These are phyloP conservation scores for Heterochromis multidens DNA, from an alignment of 2,113 vertebrate species.

Conservation along the genomic window DNA sequence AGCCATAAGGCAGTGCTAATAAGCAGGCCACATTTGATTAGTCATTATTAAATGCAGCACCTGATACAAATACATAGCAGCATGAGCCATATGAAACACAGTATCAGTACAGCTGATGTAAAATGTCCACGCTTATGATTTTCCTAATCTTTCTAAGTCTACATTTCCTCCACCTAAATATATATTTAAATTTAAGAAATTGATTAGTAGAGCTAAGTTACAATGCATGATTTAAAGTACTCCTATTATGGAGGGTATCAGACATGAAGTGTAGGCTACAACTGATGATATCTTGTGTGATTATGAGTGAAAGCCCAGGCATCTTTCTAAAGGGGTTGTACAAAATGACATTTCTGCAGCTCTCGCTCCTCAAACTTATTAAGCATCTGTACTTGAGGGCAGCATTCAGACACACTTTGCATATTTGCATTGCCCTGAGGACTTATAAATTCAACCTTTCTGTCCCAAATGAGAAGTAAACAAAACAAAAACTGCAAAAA, in stretches of 20 bases:
- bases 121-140: not conserved
- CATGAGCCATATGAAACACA: not conserved
- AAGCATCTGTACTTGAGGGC: not conserved
- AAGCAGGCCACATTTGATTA: not conserved
- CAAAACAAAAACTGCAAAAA: not conserved
- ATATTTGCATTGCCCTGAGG: not conserved
- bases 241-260: not conserved
- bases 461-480: not conserved
- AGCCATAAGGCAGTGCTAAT: not conserved
- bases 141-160: not conserved
- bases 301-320: not conserved
- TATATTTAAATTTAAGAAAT: not conserved
- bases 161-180: not conserved
- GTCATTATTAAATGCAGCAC: not conserved
- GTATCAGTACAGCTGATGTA: not conserved
- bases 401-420: not conserved
- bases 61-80: not conserved
- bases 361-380: not conserved
- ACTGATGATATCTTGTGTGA: not conserved
- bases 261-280: not conserved
- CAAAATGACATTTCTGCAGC: not conserved
- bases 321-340: not conserved
- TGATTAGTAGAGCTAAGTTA: not conserved
- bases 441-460: not conserved
- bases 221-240: not conserved